A percentile compares a stretch with the other conserved stretches of the same genome.
Conservation (phyloP, 2,113 vertebrate species). For the Strix aluco region DNA sequence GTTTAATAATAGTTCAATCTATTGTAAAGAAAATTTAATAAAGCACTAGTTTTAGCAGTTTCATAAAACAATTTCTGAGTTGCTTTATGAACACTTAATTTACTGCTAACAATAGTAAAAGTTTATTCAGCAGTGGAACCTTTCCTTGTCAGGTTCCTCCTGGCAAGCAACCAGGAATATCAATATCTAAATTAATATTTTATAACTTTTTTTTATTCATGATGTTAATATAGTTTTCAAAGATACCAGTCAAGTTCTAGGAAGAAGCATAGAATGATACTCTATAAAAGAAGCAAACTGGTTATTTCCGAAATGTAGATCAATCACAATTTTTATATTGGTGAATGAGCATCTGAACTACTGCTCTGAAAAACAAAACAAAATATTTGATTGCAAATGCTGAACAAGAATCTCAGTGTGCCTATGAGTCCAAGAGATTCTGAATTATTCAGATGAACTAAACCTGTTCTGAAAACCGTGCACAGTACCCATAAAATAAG, state of each 20-base stretch:
- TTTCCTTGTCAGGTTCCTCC: background rate
- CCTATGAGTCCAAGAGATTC: background rate
- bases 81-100: background rate
- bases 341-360: background rate
- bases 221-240: background rate
- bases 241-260: background rate
- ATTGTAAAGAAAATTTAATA: background rate
- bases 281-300: background rate
- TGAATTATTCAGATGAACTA: background rate
- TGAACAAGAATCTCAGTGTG: background rate
- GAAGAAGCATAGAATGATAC: background rate
- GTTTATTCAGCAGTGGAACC: background rate
- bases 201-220: background rate
- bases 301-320: background rate
- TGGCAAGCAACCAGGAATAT: background rate
- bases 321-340: background rate
- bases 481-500: background rate
- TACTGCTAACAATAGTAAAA: background rate
- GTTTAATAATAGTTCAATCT: background rate
- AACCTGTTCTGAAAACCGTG: background rate
- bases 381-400: background rate
- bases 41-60: background rate
- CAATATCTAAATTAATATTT: background rate
- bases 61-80: background rate
- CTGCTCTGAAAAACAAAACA: background rate